phyloP scores from a whole-genome alignment of 2,888 invertebrate species.

The Pristionchus mayeri region DNA sequence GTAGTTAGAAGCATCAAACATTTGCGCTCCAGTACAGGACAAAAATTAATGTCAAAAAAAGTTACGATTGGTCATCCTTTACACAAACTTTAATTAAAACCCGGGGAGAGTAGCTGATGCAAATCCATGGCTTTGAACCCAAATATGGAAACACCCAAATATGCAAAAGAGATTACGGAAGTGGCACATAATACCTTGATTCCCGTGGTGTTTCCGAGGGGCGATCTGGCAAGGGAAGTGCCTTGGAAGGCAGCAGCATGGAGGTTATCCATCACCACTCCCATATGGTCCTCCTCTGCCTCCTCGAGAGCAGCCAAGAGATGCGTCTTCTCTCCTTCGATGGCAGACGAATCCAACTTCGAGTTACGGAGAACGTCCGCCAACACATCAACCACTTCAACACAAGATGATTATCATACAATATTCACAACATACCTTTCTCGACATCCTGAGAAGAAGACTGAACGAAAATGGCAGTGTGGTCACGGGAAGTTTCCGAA shows the following conservation, averaged over 20 bases:
- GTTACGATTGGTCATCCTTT: too few species aligned
- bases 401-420: too few species aligned
- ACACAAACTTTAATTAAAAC: too few species aligned
- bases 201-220: slow-evolving; percentile 94
- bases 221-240: slow-evolving; percentile 94
- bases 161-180: not conserved
- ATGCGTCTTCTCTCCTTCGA: slow-evolving; percentile 91
- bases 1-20: too few species aligned
- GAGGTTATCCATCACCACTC: slow-evolving; percentile 97
- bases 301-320: slow-evolving; percentile 98
- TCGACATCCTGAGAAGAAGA: slow-evolving; percentile 70
- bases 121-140: too few species aligned
- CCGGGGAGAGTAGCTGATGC: too few species aligned
- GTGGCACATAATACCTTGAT: slow-evolving; percentile 83
- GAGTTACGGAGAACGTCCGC: slow-evolving; percentile 98
- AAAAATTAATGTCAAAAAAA: too few species aligned
- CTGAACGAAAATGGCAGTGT: slow-evolving; percentile 73
- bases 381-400: slow-evolving; percentile 90
- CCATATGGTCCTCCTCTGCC: slow-evolving; percentile 90
- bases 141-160: too few species aligned
- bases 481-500: slow-evolving; percentile 71
- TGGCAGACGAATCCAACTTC: slow-evolving; percentile 86
- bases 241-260: slow-evolving; percentile 94
- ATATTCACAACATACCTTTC: slow-evolving; percentile 55
- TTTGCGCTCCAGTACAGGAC: too few species aligned